A percentile compares a stretch with the other conserved stretches of the same genome.
These are phyloP conservation scores for Pogonophryne albipinna DNA, from an alignment of 2,797 vertebrate genomes.

Conservation along the genomic window DNA sequence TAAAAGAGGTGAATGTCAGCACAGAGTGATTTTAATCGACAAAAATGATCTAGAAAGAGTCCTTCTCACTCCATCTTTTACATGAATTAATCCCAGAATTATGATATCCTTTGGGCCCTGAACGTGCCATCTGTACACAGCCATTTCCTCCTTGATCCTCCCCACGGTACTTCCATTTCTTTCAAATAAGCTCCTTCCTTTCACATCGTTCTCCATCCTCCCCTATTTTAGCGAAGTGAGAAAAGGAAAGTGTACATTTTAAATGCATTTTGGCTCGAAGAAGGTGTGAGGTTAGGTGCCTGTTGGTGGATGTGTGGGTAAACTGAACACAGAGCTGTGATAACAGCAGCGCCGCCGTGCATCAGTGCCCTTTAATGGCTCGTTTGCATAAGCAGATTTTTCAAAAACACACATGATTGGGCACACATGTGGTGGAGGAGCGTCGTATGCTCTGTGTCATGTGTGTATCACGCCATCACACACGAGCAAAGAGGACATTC, in stretches of 20 bases:
- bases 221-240: slow-evolving; percentile 30
- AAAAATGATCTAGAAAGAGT: slow-evolving; percentile 15
- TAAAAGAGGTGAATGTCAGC: slow-evolving; percentile 2
- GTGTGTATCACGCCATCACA: slow-evolving; percentile 37
- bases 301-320: slow-evolving; percentile 38
- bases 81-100: slow-evolving; percentile 72
- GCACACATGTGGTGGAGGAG: slow-evolving; percentile 28
- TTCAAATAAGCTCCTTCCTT: slow-evolving; percentile 38
- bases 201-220: slow-evolving; percentile 15
- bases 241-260: slow-evolving; percentile 38
- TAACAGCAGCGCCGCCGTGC: slow-evolving; percentile 37
- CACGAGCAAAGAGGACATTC: slow-evolving; percentile 25
- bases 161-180: slow-evolving; percentile 24
- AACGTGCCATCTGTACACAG: slow-evolving; percentile 73
- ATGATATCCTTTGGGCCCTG: slow-evolving; percentile 64
- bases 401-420: slow-evolving; percentile 42
- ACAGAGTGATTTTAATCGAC: slow-evolving; percentile 21
- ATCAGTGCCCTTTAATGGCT: slow-evolving; percentile 41
- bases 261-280: slow-evolving; percentile 27
- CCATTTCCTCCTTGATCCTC: slow-evolving; percentile 49
- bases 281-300: slow-evolving; percentile 35
- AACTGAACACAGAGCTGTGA: slow-evolving; percentile 40
- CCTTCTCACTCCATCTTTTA: slow-evolving; percentile 64
- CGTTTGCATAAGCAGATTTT: slow-evolving; percentile 27
- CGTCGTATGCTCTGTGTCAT: slow-evolving; percentile 14